Conservation (phyloP, 2,113 vertebrate species). For the Chlorodrepanis virens region DNA sequence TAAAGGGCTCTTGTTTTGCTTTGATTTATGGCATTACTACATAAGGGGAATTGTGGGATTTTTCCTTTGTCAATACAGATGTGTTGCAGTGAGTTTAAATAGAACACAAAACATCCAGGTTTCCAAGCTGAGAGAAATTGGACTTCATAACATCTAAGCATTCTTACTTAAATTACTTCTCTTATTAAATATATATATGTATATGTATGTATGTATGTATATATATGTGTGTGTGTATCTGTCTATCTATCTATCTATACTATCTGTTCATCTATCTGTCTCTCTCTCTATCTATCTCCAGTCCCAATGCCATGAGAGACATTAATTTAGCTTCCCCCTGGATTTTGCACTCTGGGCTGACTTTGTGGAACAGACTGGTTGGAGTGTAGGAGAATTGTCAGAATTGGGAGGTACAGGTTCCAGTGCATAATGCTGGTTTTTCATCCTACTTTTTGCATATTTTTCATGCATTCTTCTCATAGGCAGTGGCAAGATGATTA, state of each 20-base stretch:
- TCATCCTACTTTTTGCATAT: neutral
- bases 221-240: neutral
- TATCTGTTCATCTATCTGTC: neutral
- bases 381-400: neutral
- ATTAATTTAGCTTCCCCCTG: neutral
- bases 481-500: neutral
- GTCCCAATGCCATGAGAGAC: neutral
- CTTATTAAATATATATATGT: neutral
- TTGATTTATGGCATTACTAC: neutral
- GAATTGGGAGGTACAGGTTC: neutral
- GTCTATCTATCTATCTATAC: neutral
- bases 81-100: neutral
- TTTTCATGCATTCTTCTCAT: neutral
- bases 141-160: neutral
- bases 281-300: neutral
- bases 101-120: neutral
- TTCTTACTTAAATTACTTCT: neutral
- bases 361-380: neutral
- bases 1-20: neutral
- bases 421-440: neutral
- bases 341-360: neutral
- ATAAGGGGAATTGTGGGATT: neutral
- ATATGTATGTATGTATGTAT: neutral
- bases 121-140: neutral
- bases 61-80: neutral